These are phyloP conservation scores for Lutjanus argentimaculatus DNA, from an alignment of 2,797 vertebrate genomes.

Conservation along the genomic window DNA sequence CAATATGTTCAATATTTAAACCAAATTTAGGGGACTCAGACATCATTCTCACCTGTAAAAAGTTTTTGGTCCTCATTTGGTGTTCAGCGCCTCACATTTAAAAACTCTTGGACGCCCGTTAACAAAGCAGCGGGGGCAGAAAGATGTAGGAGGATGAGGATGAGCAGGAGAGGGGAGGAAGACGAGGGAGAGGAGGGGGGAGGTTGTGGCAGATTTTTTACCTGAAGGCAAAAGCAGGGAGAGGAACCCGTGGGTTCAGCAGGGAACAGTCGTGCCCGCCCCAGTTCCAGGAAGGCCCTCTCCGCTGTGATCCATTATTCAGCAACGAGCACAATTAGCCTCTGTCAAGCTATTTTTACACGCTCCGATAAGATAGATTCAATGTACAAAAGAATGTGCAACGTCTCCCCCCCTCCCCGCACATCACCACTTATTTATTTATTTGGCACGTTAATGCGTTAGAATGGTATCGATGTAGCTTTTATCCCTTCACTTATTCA, in stretches of 20 bases:
- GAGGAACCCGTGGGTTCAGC: conserved; percentile 82
- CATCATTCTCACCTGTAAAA: background rate
- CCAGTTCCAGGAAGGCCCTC: conserved; percentile 86
- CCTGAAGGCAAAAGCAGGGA: conserved; percentile 84
- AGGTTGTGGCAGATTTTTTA: conserved; percentile 84
- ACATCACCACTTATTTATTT: conserved; percentile 85
- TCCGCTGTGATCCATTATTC: conserved; percentile 88
- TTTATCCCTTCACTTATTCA: conserved; percentile 86
- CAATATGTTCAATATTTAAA: background rate
- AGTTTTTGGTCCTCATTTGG: conserved; percentile 2
- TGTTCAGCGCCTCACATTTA: background rate
- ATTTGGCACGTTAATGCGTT: conserved; percentile 82
- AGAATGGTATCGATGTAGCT: conserved; percentile 84
- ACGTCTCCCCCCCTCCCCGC: conserved; percentile 35
- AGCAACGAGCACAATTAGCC: conserved; percentile 88
- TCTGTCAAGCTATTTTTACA: conserved; percentile 84
- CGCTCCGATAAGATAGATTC: conserved; percentile 82
- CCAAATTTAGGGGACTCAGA: background rate
- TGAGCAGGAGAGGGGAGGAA: conserved; percentile 37
- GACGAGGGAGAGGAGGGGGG: background rate
- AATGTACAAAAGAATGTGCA: conserved; percentile 82
- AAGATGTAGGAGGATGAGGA: conserved; percentile 31
- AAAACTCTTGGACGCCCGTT: conserved; percentile 16
- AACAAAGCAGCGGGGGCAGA: conserved; percentile 18
- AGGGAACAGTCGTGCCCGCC: conserved; percentile 76